Evolutionary conservation across 2,113 vertebrate species (phyloP), one percentile per base, ranked within the genome.

Genomic region (Leucoraja erinaceus): DNA sequence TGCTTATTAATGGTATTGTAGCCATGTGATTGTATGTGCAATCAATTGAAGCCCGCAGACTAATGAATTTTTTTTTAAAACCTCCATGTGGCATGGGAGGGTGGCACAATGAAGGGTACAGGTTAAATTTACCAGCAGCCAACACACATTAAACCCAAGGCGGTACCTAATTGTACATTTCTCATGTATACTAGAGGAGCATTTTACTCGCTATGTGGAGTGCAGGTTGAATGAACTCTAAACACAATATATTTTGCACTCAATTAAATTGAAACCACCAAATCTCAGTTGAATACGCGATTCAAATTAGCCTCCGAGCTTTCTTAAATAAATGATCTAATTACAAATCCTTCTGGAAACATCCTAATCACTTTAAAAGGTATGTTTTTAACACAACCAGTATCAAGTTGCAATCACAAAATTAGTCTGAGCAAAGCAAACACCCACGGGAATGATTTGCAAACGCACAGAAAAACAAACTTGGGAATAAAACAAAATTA

Each of bases 181-280:
- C n/a, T n/a, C 59, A n/a, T 63, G 22, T 20, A 72, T 20, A 72
- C 47, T 28, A 9, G 22, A 1, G 38, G 47, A 20, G 5, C 8
- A 22, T 20, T 9, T 25, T 47, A 18, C 54, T 54, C 4, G 54
- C 47, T 20, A 18, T 16, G 3, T 5, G 18, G 38, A 81, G 16
- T 0, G 66, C 66, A 68, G 66, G 16, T 68, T 10, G 38, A 68
- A 68, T 9, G 66, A 68, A 68, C 16, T 10, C 9, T 68, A 2
- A 68, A 68, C 66, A 68, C 16, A 68, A 68, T 72, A 72, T 22
- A 72, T 20, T 72, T 72, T 20, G 28, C 63, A 18, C 59, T 63
- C 59, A 88, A 86, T 3, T 61, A 61, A 84, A 88, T 63, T 31
- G 83, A 88, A 88, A 88, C 83, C 61, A 5, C 59, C 56, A 88